A percentile compares a stretch with the other conserved stretches of the same genome.
phyloP scores from a whole-genome alignment of 2,888 invertebrate species.

The Thymelicus acteon region DNA sequence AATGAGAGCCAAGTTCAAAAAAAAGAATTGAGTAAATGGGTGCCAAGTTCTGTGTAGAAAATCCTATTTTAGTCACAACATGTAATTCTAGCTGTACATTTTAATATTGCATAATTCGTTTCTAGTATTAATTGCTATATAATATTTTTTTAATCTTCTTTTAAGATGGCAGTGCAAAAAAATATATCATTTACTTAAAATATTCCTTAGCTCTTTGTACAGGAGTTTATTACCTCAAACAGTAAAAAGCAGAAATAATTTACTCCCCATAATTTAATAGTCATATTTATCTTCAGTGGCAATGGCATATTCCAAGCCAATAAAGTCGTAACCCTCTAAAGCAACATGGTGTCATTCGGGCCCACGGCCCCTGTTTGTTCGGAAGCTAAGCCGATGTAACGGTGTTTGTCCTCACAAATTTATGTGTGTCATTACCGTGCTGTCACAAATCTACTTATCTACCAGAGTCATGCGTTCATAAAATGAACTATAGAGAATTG shows the following conservation, averaged over 20 bases:
- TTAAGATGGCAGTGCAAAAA: too few species aligned
- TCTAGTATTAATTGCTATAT: too few species aligned
- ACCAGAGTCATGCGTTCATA: conserved; percentile 78
- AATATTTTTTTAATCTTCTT: too few species aligned
- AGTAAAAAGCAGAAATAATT: neutral
- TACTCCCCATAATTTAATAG: neutral
- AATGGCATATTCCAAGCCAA: conserved; percentile 58
- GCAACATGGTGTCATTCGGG: conserved; percentile 62
- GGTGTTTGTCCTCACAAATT: conserved; percentile 78
- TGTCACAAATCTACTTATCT: conserved; percentile 84
- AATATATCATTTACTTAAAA: too few species aligned
- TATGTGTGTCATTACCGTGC: conserved; percentile 74
- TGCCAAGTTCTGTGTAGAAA: too few species aligned
- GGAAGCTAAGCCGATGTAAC: conserved; percentile 81
- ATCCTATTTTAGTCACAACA: too few species aligned
- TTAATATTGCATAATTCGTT: too few species aligned
- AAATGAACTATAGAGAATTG: conserved; percentile 50
- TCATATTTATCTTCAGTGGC: conserved; percentile 12
- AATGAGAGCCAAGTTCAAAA: too few species aligned
- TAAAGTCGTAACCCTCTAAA: conserved; percentile 69
- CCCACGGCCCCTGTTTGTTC: conserved; percentile 74
- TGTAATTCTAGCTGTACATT: too few species aligned
- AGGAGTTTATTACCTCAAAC: conserved; percentile 16
- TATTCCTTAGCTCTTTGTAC: too few species aligned
- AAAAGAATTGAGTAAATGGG: too few species aligned